phyloP scores from a whole-genome alignment of 2,888 invertebrate species.

The Lasioglossum figueresi region DNA sequence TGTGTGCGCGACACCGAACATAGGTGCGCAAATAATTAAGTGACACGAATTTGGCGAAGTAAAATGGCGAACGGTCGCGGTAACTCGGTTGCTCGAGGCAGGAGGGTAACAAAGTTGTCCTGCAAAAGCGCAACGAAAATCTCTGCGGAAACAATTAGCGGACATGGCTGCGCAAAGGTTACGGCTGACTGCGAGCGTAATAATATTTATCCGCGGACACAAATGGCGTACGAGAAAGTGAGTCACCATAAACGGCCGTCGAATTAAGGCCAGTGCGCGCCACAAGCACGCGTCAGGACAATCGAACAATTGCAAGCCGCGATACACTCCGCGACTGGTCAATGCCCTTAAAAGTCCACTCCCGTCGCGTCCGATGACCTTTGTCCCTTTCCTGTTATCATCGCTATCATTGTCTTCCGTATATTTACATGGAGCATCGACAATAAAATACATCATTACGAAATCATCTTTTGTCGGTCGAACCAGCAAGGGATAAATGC shows the following conservation, averaged over 20 bases:
- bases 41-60: neutral
- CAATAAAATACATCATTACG: neutral
- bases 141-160: slow-evolving; percentile 44
- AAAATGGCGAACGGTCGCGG: neutral
- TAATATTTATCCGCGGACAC: slow-evolving; percentile 51
- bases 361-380: slow-evolving; percentile 51
- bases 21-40: neutral
- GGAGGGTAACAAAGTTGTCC: neutral
- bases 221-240: slow-evolving; percentile 65
- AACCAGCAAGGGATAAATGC: neutral
- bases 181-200: slow-evolving; percentile 49
- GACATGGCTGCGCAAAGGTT: slow-evolving; percentile 42
- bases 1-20: neutral
- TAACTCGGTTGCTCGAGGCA: neutral
- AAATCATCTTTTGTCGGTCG: neutral
- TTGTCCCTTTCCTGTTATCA: slow-evolving; percentile 28
- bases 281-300: slow-evolving; percentile 63
- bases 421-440: neutral
- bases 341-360: slow-evolving; percentile 66
- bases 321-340: slow-evolving; percentile 61
- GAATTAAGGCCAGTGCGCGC: slow-evolving; percentile 70
- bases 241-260: slow-evolving; percentile 65
- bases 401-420: slow-evolving; percentile 22
- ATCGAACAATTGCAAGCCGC: slow-evolving; percentile 71
- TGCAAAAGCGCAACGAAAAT: slow-evolving; percentile 29